Evolutionary conservation across 2,797 vertebrate genomes (phyloP).

Genomic region (Lutjanus campechanus): DNA sequence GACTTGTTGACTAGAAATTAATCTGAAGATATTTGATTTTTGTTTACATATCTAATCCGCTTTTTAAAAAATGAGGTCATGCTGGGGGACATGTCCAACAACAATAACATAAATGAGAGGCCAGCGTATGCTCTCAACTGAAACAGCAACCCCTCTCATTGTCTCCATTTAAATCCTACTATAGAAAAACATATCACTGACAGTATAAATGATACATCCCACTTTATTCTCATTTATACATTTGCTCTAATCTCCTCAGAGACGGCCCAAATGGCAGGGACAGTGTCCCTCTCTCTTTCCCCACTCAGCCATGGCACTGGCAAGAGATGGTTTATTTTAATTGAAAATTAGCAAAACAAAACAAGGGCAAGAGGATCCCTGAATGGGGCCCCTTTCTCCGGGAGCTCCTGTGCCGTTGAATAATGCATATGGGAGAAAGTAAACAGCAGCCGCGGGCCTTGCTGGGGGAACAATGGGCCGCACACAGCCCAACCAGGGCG

Average conservation of each 20-base stretch:
- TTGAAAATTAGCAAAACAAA: constrained; percentile 93
- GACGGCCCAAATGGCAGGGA: constrained; percentile 79
- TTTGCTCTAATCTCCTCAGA: constrained; percentile 84
- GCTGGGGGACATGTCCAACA: constrained; percentile 41
- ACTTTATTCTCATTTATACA: constrained; percentile 84
- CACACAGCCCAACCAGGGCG: constrained; percentile 96
- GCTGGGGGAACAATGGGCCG: constrained; percentile 95
- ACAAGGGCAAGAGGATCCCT: constrained; percentile 91
- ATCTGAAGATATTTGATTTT: constrained; percentile 54
- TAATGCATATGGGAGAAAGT: constrained; percentile 99
- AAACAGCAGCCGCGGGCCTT: constrained; percentile 99
- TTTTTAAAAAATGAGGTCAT: constrained; percentile 66
- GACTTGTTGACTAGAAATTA: constrained; percentile 55
- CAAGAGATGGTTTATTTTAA: constrained; percentile 91
- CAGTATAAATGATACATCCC: constrained; percentile 84
- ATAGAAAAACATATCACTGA: constrained; percentile 82
- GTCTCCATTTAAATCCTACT: constrained; percentile 75
- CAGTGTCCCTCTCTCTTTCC: constrained; percentile 78
- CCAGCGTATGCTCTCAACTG: constrained; percentile 66
- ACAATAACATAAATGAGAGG: constrained; percentile 58
- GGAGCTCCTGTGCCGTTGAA: constrained; percentile 99
- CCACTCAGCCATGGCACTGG: constrained; percentile 86
- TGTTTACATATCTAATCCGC: constrained; percentile 57
- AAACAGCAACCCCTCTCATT: constrained; percentile 73
- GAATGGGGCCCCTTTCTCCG: constrained; percentile 98